Conservation (phyloP, 2,797 vertebrate genomes). For the Phoeniculus purpureus region DNA sequence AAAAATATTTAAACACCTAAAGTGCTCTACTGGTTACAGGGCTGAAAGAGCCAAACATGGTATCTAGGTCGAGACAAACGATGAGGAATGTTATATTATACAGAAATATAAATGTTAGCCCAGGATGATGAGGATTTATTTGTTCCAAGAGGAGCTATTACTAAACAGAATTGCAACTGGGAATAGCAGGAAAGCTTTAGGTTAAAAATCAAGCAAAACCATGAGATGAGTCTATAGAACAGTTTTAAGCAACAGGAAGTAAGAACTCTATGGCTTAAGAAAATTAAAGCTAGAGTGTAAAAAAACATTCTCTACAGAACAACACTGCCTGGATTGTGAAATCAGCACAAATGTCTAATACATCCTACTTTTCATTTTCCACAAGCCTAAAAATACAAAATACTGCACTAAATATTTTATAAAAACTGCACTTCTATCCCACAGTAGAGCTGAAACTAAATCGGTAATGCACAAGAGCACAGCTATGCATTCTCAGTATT, state of each 20-base stretch:
- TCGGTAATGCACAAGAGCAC: not conserved
- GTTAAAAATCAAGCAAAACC: conserved; percentile 28
- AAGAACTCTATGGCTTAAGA: not conserved
- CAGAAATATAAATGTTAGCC: conserved; percentile 57
- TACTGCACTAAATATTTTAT: not conserved
- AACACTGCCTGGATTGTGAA: not conserved
- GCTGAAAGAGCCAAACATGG: conserved; percentile 10
- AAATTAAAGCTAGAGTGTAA: not conserved
- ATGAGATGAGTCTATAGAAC: not conserved
- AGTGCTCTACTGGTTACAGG: not conserved
- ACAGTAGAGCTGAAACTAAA: not conserved
- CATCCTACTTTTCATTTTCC: not conserved
- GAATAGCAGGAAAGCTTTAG: conserved; percentile 43
- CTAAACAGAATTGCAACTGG: conserved; percentile 23
- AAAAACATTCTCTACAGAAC: not conserved
- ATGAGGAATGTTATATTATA: conserved; percentile 53
- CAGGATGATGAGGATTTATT: conserved; percentile 55
- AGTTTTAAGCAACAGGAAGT: not conserved
- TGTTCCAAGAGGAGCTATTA: conserved; percentile 46
- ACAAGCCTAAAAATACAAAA: not conserved
- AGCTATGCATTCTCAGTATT: not conserved
- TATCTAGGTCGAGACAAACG: conserved; percentile 36
- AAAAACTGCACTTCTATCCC: not conserved
- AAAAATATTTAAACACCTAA: conserved; percentile 42
- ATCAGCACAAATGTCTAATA: not conserved